Evolutionary conservation across 2,113 vertebrate genomes (phyloP).

Genomic region (Rousettus leschenaultii): DNA sequence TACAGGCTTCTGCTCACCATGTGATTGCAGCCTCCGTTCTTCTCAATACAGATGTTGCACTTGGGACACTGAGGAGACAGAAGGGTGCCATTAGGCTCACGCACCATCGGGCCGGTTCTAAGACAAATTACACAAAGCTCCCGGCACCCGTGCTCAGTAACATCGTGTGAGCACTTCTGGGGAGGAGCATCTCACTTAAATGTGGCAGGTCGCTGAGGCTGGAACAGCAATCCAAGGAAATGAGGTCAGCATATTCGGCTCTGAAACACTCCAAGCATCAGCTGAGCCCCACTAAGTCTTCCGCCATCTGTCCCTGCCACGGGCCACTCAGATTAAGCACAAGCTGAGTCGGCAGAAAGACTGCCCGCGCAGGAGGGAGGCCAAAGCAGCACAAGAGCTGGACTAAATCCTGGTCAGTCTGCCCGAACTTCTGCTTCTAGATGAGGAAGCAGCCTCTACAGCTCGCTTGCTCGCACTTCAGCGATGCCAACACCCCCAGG

Average conservation of each 20-base stretch:
- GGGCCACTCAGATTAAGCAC: conserved; percentile 23
- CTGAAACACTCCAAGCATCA: conserved; percentile 44
- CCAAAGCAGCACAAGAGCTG: background rate
- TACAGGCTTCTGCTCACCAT: conserved; percentile 90
- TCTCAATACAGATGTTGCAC: conserved; percentile 99
- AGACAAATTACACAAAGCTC: conserved; percentile 69
- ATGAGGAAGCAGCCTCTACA: background rate
- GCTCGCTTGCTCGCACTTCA: background rate
- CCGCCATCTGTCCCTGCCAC: conserved; percentile 34
- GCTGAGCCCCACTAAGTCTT: conserved; percentile 33
- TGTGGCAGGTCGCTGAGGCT: conserved; percentile 58
- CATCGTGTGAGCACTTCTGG: conserved; percentile 55
- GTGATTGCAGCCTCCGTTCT: conserved; percentile 99
- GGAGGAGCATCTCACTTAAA: conserved; percentile 63
- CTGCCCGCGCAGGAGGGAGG: background rate
- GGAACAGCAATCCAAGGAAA: conserved; percentile 68
- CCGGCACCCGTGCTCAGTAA: conserved; percentile 46
- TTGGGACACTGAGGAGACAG: conserved; percentile 94
- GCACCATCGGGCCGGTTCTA: conserved; percentile 25
- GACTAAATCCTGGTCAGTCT: background rate
- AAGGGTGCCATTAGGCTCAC: conserved; percentile 70
- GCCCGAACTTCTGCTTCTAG: conserved; percentile 13
- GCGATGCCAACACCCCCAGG: background rate
- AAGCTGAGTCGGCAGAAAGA: conserved; percentile 42
- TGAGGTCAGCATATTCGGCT: conserved; percentile 63